Base-by-base conservation (phyloP, 2,888 invertebrate genomes). In the Eudemis profundana region DNA sequence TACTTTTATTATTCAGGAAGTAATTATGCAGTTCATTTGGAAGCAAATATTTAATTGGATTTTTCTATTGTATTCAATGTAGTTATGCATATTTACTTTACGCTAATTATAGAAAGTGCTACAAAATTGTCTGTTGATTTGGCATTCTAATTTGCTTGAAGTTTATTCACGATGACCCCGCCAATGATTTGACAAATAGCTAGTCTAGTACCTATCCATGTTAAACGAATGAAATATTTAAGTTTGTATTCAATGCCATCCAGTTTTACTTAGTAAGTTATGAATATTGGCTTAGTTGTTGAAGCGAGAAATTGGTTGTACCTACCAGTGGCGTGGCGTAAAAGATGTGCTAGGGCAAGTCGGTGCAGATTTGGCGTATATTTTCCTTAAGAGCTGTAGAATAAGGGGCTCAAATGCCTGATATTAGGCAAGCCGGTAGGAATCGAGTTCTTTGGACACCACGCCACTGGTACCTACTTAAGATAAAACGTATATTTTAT, bases 51-150 rank as follows among this genome's bases (percentile, higher is more conserved):
- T 60, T 46, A 53, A 60, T 53, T 57, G 42, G 49, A 53, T 46
- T 60, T 56, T 60, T 59, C 65, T 60, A 60, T 65, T 65, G 65
- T 65, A 65, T 59, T 65, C 65, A 40, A 65, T 40, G 44, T 40
- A 36, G 36, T 61, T 63, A 57, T 60, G 47, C 53, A 60, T 65
- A 65, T 60, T 65, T 53, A 65, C 29, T 47, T 8, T 53, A 38
- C 46, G 15, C 46, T 65, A 60, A 47, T 65, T 53, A 65, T 53
- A 17, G 65, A 65, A 47, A 53, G 53, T 49, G 17, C 42, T 65
- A 46, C 38, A 27, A 46, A 59, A 42, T 38, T 44, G 57, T 50
- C 50, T 57, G 57, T 47, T 29, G 47, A 56, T 44, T 42, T 60
- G 66, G 33, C 53, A 66, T 44, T 66, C 53, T 64, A 61, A 69